Percentiles rank a stretch among this genome's conserved stretches.
phyloP scores from a whole-genome alignment of 1,140 invertebrate species.

The Polypedilum vanderplanki region DNA sequence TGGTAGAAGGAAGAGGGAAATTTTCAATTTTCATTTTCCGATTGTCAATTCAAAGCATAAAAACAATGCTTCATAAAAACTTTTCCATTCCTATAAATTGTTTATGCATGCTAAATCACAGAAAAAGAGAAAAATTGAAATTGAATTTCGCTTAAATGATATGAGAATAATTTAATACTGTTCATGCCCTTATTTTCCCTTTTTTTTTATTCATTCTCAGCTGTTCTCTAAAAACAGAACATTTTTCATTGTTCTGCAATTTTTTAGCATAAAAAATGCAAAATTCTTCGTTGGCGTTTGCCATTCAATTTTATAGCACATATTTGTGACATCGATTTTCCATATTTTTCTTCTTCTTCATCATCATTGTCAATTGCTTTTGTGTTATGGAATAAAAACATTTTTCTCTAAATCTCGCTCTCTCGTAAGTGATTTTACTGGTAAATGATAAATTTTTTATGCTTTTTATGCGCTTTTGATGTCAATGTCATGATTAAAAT shows the following conservation, averaged over 20 bases:
- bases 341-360: background rate
- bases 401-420: no score
- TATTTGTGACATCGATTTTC: background rate
- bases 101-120: constrained; percentile 14
- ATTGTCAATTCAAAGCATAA: constrained; percentile 19
- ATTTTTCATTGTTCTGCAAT: background rate
- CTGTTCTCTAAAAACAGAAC: background rate
- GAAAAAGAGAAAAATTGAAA: constrained; percentile 7
- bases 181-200: background rate
- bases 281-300: background rate
- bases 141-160: constrained; percentile 19
- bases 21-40: constrained; percentile 1
- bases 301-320: background rate
- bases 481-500: no score
- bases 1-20: no score
- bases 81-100: background rate
- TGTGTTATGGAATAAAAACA: no score
- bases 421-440: no score
- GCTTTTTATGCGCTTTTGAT: no score
- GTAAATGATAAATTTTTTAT: no score
- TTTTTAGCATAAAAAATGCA: background rate
- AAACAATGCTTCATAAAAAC: background rate
- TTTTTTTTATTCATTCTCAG: background rate
- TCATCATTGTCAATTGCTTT: background rate
- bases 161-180: constrained; percentile 7